These are phyloP conservation scores for Tenebrio molitor DNA, from an alignment of 1,140 invertebrate genomes.

Conservation along the genomic window DNA sequence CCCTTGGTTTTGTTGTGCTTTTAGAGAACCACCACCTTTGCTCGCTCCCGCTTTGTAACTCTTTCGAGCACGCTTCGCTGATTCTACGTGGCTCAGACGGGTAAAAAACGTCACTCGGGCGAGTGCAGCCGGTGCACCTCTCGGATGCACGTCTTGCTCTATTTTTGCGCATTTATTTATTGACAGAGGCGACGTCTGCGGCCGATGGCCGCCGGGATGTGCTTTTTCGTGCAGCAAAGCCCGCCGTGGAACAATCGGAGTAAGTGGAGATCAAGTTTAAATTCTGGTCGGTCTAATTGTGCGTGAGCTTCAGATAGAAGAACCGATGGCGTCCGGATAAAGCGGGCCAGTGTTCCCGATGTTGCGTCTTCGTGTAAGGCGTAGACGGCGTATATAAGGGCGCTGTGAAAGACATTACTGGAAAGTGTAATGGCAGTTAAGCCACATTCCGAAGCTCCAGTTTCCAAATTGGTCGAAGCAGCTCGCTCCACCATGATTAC, in stretches of 20 bases:
- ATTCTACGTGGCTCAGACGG: constrained; percentile 10
- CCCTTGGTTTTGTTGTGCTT: constrained; percentile 6
- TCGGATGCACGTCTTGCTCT: too few species aligned
- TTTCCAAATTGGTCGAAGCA: constrained; percentile 48
- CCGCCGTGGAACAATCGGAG: not conserved
- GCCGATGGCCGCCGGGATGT: too few species aligned
- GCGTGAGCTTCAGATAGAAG: constrained; percentile 14
- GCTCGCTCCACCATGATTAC: constrained; percentile 46
- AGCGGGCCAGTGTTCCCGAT: constrained; percentile 3
- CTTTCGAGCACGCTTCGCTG: constrained; percentile 5
- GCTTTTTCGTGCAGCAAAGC: constrained; percentile 18
- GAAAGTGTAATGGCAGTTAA: constrained; percentile 49
- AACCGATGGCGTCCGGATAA: constrained; percentile 20
- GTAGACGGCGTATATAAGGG: too few species aligned
- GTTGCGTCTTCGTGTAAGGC: constrained; percentile 5
- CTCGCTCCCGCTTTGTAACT: constrained; percentile 21
- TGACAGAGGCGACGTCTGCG: too few species aligned
- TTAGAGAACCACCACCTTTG: constrained; percentile 17
- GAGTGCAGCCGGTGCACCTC: too few species aligned
- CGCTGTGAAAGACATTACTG: constrained; percentile 45
- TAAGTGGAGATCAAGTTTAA: constrained; percentile 28
- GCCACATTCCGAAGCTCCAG: constrained; percentile 45
- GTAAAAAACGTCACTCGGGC: constrained; percentile 10
- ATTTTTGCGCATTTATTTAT: constrained; percentile 5
- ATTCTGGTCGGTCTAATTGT: constrained; percentile 37